Conservation (phyloP, 1,140 invertebrate genomes). For the Bombus confusus region DNA sequence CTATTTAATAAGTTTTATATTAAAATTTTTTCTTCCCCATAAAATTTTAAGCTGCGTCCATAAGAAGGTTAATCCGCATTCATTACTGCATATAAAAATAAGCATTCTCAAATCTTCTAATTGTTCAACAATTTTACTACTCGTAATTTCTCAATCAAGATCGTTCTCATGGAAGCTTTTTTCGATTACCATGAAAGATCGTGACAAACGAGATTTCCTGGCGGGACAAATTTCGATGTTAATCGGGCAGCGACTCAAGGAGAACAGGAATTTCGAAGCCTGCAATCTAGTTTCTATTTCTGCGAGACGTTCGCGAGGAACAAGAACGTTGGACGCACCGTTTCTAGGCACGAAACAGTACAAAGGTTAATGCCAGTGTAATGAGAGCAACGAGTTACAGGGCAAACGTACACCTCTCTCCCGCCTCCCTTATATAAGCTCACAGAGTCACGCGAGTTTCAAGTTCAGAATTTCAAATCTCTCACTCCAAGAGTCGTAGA, state of each 20-base stretch:
- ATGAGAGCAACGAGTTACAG: slow-evolving; percentile 56
- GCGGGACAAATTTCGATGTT: slow-evolving; percentile 51
- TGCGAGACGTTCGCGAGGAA: slow-evolving; percentile 41
- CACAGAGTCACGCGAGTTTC: slow-evolving; percentile 26
- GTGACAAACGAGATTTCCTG: slow-evolving; percentile 14
- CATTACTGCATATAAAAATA: too few species aligned
- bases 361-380: slow-evolving; percentile 63
- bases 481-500: not conserved
- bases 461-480: slow-evolving; percentile 6
- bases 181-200: not conserved
- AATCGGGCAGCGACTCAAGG: slow-evolving; percentile 50
- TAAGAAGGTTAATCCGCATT: too few species aligned
- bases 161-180: not conserved
- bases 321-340: slow-evolving; percentile 28
- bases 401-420: slow-evolving; percentile 17
- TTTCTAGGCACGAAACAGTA: slow-evolving; percentile 43
- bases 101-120: not conserved
- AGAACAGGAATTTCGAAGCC: slow-evolving; percentile 52
- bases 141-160: not conserved
- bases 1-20: not conserved
- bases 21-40: too few species aligned
- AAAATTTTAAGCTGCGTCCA: too few species aligned
- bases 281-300: slow-evolving; percentile 64
- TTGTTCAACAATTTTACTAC: not conserved
- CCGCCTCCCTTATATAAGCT: not conserved